Base-by-base conservation (phyloP, 2,797 vertebrate species). In the Cyprinodon diabolis region DNA sequence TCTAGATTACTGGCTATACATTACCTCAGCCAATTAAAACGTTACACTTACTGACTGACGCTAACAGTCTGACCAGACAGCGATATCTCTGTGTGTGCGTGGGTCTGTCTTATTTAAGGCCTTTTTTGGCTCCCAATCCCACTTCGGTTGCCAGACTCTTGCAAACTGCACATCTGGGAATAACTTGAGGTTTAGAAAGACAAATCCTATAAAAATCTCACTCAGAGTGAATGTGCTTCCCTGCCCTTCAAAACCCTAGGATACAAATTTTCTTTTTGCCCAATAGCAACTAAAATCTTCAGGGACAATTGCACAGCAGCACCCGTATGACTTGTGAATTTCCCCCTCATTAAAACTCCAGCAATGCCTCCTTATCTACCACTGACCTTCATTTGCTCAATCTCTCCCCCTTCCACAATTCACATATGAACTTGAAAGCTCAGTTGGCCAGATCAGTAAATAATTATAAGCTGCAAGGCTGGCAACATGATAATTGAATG, bases 1-100 rank as follows among this genome's bases (percentile, higher is more conserved):
- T 95, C 91, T 92, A 95, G 94, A 95, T 95, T 95, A 96, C 93
- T 93, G 92, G 92, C 94, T 93, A 95, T 95, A 96, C 92, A 92
- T 95, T 95, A 95, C 96, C 93, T 94, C 86, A 85, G 92, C 76
- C 90, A 90, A 95, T 94, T 95, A 95, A 95, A 84, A 91, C 92
- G 94, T 94, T 76, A 69, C 83, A 74, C 91, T 90, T 95, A 90
- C 94, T 95, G 93, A 95, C 93, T 91, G 95, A 96, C 94, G 96
- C 93, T 91, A 93, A 95, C 95, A 94, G 88, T 86, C 95, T 68
- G 88, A 89, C 80, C 84, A 87, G 86, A 85, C 79, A 76, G 81
- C 45, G 83, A 86, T 71, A 76, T 83, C 80, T 77, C 60, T 88
- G 84, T 83, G 86, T 87, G 77, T 80, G 82, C 80, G 87, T 79